Conservation (phyloP, 2,888 invertebrate genomes). For the Acrocera orbiculus region DNA sequence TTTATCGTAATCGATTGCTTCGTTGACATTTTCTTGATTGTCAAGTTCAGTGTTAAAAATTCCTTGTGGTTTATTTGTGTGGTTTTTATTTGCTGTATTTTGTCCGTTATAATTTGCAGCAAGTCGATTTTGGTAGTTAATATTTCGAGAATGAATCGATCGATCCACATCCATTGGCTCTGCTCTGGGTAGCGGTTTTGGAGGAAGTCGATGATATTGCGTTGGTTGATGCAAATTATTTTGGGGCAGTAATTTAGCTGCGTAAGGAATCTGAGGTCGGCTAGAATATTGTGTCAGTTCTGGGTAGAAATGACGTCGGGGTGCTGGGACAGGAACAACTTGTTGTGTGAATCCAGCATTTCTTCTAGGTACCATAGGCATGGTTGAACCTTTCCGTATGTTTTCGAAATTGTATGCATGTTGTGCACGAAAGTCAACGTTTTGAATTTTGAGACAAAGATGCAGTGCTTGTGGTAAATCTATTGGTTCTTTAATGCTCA, state of each 20-base stretch:
- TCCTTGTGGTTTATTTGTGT: constrained; percentile 3
- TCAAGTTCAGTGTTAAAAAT: constrained; percentile 1
- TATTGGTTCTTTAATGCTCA: constrained; percentile 4
- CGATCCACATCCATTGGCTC: constrained; percentile 11
- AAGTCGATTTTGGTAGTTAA: constrained; percentile 10
- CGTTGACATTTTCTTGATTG: no score
- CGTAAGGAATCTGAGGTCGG: no score
- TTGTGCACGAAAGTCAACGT: constrained; percentile 2
- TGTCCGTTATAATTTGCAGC: background rate
- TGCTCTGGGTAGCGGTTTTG: constrained; percentile 8
- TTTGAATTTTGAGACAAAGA: constrained; percentile 1
- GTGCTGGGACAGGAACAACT: background rate
- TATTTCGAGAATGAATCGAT: constrained; percentile 5
- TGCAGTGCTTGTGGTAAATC: constrained; percentile 1
- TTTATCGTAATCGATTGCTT: background rate
- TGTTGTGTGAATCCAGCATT: background rate
- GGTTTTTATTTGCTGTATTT: no score
- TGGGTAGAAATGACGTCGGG: constrained; percentile 1
- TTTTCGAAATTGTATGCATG: background rate
- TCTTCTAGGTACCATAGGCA: constrained; percentile 1
- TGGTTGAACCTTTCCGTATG: background rate
- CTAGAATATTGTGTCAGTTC: constrained; percentile 1
- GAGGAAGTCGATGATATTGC: background rate
- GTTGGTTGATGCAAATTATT: background rate
- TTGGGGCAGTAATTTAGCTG: no score